Conservation (phyloP, 2,113 vertebrate species). For the Chionodraco myersi region DNA sequence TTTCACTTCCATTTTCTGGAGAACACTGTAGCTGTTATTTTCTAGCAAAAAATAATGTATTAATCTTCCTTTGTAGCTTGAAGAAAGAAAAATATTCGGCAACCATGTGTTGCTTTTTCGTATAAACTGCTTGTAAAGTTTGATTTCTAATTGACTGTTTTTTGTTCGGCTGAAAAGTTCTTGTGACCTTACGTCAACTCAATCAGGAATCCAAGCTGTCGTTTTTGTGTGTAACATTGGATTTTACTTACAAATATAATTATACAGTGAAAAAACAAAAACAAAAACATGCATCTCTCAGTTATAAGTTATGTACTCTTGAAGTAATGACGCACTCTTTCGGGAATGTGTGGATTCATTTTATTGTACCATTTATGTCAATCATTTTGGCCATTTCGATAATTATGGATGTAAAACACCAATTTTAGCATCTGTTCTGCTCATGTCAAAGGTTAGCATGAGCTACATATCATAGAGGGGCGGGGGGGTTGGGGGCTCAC, state of each 20-base stretch:
- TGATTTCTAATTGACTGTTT: too few species aligned
- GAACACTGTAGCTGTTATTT: slow-evolving; percentile 9
- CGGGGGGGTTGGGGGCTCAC: background rate
- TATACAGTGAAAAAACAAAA: background rate
- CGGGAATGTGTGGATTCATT: background rate
- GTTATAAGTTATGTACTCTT: too few species aligned
- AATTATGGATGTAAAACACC: background rate
- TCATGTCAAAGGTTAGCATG: slow-evolving; percentile 45
- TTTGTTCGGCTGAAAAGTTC: too few species aligned
- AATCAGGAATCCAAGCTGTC: too few species aligned
- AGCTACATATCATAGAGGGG: slow-evolving; percentile 30
- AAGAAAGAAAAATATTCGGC: background rate
- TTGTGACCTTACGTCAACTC: too few species aligned
- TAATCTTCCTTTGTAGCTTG: background rate
- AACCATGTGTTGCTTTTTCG: background rate
- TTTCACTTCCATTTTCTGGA: slow-evolving; percentile 17
- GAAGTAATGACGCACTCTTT: background rate
- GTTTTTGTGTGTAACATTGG: background rate
- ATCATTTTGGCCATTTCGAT: background rate
- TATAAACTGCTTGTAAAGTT: background rate
- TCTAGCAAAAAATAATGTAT: background rate
- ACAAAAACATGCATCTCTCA: slow-evolving; percentile 1
- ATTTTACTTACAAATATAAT: background rate
- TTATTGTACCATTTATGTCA: background rate
- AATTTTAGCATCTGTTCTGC: slow-evolving; percentile 9